Conservation (phyloP, 2,888 invertebrate species). For the Lithosia quadra region DNA sequence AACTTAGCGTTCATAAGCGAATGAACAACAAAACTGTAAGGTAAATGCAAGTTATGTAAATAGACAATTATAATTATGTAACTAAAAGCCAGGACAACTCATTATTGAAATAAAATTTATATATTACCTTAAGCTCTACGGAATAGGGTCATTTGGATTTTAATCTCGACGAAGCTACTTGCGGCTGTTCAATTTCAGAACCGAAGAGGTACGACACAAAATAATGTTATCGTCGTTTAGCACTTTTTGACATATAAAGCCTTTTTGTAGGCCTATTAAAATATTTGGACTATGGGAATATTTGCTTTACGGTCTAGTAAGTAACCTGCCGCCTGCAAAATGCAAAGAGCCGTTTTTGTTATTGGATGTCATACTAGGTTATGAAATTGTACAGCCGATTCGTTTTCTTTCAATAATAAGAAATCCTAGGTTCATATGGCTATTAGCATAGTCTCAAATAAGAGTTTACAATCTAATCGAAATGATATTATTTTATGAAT, state of each 20-base stretch:
- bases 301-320: too few species aligned
- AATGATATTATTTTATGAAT: background rate
- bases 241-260: background rate
- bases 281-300: too few species aligned
- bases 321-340: too few species aligned
- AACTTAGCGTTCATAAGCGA: constrained; percentile 59
- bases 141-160: background rate
- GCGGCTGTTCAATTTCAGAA: background rate
- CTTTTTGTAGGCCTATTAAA: background rate
- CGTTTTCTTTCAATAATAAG: background rate
- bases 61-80: constrained; percentile 3
- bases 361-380: background rate
- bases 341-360: too few species aligned
- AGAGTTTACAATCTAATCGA: background rate
- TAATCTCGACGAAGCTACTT: background rate
- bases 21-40: background rate
- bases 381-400: background rate
- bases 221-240: background rate
- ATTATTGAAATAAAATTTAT: background rate
- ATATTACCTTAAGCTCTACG: background rate
- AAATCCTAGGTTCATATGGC: background rate
- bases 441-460: background rate
- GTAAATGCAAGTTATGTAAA: constrained; percentile 6
- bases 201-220: background rate
- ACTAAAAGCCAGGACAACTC: background rate